Evolutionary conservation across 2,113 vertebrate genomes (phyloP).

Genomic region (Engraulis encrasicolus): DNA sequence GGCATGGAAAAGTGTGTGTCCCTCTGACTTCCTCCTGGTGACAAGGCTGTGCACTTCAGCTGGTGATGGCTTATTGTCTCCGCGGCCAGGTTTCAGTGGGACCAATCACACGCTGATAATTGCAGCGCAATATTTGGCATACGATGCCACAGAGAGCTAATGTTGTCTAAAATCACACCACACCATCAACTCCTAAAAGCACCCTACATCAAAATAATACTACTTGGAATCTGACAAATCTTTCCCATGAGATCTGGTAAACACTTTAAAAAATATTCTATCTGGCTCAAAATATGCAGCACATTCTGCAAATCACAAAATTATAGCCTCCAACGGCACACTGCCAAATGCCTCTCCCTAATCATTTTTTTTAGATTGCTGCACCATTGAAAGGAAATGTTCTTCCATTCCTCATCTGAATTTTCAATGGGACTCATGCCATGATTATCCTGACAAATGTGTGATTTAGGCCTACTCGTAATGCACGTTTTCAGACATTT

Average conservation of each 20-base stretch:
- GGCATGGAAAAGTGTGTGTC: background rate
- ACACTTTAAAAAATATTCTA: background rate
- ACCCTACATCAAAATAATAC: background rate
- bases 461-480: background rate
- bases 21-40: background rate
- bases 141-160: background rate
- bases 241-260: background rate
- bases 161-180: background rate
- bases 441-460: background rate
- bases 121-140: background rate
- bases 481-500: background rate
- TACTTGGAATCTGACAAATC: background rate
- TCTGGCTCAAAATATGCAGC: background rate
- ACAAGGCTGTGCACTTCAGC: background rate
- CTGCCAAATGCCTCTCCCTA: background rate
- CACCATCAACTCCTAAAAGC: background rate
- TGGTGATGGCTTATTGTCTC: background rate
- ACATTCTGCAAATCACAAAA: background rate
- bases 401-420: background rate
- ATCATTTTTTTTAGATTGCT: background rate
- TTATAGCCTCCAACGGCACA: background rate
- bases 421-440: background rate
- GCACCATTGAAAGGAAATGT: background rate
- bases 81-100: background rate
- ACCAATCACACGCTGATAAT: background rate